Conservation (phyloP, 2,113 vertebrate genomes). For the Solea senegalensis region DNA sequence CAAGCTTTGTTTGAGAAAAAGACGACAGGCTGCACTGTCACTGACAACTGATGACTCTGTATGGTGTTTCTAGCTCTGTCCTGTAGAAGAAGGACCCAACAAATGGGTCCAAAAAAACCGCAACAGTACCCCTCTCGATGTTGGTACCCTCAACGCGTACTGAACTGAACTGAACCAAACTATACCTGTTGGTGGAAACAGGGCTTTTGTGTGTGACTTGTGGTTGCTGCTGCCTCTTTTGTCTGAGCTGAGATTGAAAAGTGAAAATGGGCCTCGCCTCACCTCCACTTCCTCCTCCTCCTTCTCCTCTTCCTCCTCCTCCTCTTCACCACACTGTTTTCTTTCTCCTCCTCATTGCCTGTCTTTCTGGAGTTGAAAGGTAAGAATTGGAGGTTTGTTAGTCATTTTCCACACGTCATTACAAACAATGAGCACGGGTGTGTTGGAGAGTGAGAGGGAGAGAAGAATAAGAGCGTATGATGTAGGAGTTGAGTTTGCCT, state of each 20-base stretch:
- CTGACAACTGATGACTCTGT: no score
- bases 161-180: no score
- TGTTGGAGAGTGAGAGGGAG: neutral
- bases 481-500: conserved; percentile 69
- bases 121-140: no score
- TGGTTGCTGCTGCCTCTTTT: conserved; percentile 20
- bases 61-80: no score
- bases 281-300: conserved; percentile 19
- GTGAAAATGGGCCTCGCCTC: conserved; percentile 16
- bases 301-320: conserved; percentile 15
- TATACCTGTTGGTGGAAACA: no score
- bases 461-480: conserved; percentile 25
- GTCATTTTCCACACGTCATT: conserved; percentile 44
- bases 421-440: no score
- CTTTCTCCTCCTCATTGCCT: neutral
- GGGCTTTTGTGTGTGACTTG: conserved; percentile 6
- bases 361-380: conserved; percentile 28
- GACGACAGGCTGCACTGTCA: no score
- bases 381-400: conserved; percentile 47
- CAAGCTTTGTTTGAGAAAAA: no score
- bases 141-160: no score
- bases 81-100: no score
- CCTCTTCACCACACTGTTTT: conserved; percentile 20
- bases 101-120: no score
- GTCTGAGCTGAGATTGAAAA: conserved; percentile 33